phyloP scores from a whole-genome alignment of 2,888 invertebrate species.

The Mechanitis mazaeus region DNA sequence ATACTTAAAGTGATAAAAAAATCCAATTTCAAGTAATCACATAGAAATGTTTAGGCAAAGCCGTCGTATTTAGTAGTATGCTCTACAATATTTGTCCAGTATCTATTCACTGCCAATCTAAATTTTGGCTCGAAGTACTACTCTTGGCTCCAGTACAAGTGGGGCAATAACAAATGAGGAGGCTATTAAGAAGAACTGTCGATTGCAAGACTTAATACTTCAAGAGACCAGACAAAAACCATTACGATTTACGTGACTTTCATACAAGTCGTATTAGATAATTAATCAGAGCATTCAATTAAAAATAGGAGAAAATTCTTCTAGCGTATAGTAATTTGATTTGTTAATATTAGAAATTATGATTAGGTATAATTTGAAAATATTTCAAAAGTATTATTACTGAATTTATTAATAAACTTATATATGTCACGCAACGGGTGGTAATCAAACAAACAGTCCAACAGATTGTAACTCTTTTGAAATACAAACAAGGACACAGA shows the following conservation, averaged over 20 bases:
- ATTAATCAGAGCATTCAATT: too few species aligned
- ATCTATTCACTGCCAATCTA: conserved; percentile 38
- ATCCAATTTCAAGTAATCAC: neutral
- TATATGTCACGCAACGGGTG: too few species aligned
- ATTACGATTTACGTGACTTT: conserved; percentile 6
- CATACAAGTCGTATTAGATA: too few species aligned
- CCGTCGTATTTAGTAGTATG: conserved; percentile 7
- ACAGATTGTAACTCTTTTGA: too few species aligned
- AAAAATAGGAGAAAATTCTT: too few species aligned
- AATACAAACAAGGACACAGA: too few species aligned
- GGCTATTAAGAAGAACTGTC: conserved; percentile 49
- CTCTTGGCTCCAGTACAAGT: conserved; percentile 60
- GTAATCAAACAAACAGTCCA: too few species aligned
- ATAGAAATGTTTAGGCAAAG: conserved; percentile 15
- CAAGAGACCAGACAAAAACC: conserved; percentile 11
- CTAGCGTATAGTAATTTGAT: too few species aligned
- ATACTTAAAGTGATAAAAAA: neutral
- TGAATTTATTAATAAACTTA: too few species aligned
- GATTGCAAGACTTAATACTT: conserved; percentile 44
- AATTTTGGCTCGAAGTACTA: conserved; percentile 40
- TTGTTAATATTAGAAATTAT: too few species aligned
- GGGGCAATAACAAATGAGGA: conserved; percentile 55
- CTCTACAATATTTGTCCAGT: conserved; percentile 17
- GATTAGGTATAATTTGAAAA: too few species aligned
- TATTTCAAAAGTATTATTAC: too few species aligned